Evolutionary conservation across 2,888 invertebrate species (phyloP).

Genomic region (Agrochola lychnidis): DNA sequence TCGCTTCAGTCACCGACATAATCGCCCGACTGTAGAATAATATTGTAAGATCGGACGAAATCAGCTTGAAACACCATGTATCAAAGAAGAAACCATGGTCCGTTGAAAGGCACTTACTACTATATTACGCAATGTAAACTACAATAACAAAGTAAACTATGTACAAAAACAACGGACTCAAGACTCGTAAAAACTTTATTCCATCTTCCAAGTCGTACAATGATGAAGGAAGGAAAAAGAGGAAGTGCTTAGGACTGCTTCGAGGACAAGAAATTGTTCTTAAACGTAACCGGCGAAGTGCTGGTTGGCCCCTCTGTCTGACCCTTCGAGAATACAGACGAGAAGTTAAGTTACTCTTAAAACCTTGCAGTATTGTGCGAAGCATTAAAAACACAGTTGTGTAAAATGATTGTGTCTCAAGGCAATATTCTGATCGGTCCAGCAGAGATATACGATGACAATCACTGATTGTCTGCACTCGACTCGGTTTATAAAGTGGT

Average conservation of each 20-base stretch:
- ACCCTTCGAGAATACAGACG: not conserved
- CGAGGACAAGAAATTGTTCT: too few species aligned
- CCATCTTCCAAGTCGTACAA: too few species aligned
- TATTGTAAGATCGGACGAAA: slow-evolving; percentile 26
- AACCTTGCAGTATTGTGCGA: not conserved
- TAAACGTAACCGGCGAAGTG: not conserved
- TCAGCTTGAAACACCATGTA: not conserved
- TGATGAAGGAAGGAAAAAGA: too few species aligned
- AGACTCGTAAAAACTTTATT: too few species aligned
- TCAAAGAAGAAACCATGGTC: too few species aligned
- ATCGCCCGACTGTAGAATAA: slow-evolving; percentile 14
- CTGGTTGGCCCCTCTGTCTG: not conserved
- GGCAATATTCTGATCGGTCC: slow-evolving; percentile 36
- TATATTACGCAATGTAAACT: too few species aligned
- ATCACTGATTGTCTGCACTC: slow-evolving; percentile 53
- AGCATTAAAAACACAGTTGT: not conserved
- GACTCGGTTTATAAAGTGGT: slow-evolving; percentile 42
- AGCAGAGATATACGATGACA: slow-evolving; percentile 41
- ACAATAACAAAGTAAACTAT: too few species aligned
- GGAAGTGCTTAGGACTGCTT: too few species aligned
- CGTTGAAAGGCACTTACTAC: too few species aligned
- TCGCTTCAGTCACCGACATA: slow-evolving; percentile 21
- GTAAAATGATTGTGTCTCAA: slow-evolving; percentile 22
- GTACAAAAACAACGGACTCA: too few species aligned
- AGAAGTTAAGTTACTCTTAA: not conserved